These are phyloP conservation scores for Neopipo cinnamomea DNA, from an alignment of 2,113 vertebrate species.

Conservation along the genomic window DNA sequence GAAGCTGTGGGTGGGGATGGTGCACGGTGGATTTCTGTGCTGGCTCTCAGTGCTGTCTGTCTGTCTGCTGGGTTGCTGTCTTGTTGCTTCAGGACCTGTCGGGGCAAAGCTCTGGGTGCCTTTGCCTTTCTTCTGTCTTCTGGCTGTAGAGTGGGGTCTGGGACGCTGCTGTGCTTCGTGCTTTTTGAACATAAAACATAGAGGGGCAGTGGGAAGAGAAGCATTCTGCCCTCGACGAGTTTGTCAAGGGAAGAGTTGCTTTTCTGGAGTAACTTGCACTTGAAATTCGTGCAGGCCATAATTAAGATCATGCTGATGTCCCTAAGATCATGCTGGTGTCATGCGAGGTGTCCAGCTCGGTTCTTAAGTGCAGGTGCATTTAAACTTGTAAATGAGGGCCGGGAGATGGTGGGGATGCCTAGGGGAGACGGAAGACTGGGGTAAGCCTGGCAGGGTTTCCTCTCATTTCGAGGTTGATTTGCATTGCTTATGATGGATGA, in stretches of 20 bases:
- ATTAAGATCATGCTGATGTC: not conserved
- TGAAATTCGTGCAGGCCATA: not conserved
- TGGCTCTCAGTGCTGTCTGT: not conserved
- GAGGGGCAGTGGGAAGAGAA: fast-evolving
- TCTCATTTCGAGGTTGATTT: not conserved
- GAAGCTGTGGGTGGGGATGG: fast-evolving
- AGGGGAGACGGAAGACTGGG: not conserved
- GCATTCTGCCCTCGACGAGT: not conserved
- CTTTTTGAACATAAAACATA: fast-evolving
- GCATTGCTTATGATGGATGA: not conserved
- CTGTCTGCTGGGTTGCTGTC: not conserved
- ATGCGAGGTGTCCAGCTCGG: fast-evolving
- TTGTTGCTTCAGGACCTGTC: not conserved
- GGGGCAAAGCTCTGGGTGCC: not conserved
- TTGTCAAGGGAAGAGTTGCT: not conserved
- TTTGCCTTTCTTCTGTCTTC: fast-evolving
- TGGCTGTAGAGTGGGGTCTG: not conserved
- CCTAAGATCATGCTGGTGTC: not conserved
- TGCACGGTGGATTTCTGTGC: not conserved
- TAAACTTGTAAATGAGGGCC: not conserved
- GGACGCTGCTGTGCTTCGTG: not conserved
- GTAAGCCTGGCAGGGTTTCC: not conserved
- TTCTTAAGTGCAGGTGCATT: not conserved
- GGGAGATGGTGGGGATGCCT: not conserved
- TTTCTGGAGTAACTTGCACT: not conserved